Evolutionary conservation across 2,797 vertebrate genomes (phyloP), one percentile per base, ranked within the genome.

Genomic region (Trachurus trachurus): DNA sequence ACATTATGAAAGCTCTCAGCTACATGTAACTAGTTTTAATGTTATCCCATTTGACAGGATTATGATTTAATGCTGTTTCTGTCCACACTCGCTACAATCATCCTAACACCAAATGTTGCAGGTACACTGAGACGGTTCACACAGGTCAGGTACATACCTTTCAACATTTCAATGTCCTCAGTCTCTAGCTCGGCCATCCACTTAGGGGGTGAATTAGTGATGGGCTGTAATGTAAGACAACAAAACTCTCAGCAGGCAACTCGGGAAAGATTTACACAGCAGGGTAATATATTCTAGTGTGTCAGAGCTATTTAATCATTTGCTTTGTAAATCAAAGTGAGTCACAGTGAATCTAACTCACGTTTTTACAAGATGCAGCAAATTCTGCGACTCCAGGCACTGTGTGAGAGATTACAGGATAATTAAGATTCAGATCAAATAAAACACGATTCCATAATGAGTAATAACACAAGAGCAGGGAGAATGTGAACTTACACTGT

Each of bases 161-260:
- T 99, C 80, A 99, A 92, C 98, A 99, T 99, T 88, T 99, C 98
- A 17, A 98, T 97, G 90, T 99, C 98, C 84, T 99, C 98, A 54
- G 96, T 97, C 91, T 99, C 98, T 76, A 99, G 93, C 87, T 99
- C 97, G 85, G 98, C 97, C 98, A 99, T 99, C 98, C 98, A 99
- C 86, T 99, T 99, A 2, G 97, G 97, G 57, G 98, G 98, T 45
- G 98, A 99, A 86, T 95, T 98, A 78, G 96, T 97, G 87, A 99
- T 98, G 29, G 98, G 96, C 98, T 99, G 74, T 39, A 61, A 81
- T 47, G 70, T 74, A 71, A 90, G 13, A 74, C 56, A 91, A 84
- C n/a, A 80, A 61, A 40, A 9, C 31, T 49, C 47, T 78, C 9
- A 78, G 45, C 8, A 49, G 10, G 49, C 26, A 78, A 39, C 15